Conservation (phyloP, 1,140 invertebrate species). For the Panulirus ornatus region DNA sequence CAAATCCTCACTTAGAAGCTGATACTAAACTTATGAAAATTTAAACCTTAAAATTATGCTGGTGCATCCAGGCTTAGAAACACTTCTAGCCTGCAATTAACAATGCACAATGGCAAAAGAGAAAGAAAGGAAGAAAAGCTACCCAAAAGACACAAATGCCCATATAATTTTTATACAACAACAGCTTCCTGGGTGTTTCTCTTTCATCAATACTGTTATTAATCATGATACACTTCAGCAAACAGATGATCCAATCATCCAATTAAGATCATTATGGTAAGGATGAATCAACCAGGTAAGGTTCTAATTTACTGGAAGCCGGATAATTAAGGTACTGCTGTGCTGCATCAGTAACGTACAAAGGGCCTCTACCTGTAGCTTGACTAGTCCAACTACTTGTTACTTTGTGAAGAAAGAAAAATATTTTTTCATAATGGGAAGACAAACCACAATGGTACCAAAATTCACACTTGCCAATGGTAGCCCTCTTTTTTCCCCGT, state of each 20-base stretch:
- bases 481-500: background rate
- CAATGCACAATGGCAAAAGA: background rate
- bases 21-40: background rate
- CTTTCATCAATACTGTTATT: background rate
- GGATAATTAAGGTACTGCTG: conserved; percentile 3
- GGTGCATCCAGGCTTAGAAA: background rate
- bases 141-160: background rate
- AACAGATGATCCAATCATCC: background rate
- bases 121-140: background rate
- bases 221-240: background rate
- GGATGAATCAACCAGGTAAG: background rate
- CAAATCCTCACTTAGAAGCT: background rate
- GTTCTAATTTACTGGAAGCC: background rate
- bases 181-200: background rate
- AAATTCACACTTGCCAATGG: background rate
- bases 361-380: background rate
- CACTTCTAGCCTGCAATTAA: background rate
- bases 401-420: background rate
- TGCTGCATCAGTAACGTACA: background rate
- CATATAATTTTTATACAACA: background rate
- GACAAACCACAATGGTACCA: background rate
- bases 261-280: background rate
- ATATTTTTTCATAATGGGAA: background rate
- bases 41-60: conserved; percentile 7
- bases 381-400: background rate